Evolutionary conservation across 2,113 vertebrate species (phyloP).

Genomic region (Syngnathoides biaculeatus): DNA sequence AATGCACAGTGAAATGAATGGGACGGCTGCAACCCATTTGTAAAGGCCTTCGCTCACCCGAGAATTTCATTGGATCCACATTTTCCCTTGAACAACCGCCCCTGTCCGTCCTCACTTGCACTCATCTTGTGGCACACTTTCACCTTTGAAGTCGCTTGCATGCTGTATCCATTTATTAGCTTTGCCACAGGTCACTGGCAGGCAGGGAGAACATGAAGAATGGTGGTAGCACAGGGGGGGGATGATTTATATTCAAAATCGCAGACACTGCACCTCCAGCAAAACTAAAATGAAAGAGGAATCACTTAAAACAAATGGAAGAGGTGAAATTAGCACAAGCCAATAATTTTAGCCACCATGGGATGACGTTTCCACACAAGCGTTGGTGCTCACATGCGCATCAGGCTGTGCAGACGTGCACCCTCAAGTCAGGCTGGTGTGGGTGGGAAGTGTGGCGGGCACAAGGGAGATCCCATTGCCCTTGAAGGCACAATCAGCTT

Average conservation of each 20-base stretch:
- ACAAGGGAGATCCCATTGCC: conserved; percentile 21
- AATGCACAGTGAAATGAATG: conserved; percentile 40
- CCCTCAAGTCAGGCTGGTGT: conserved; percentile 22
- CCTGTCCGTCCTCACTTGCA: conserved; percentile 16
- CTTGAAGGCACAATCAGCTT: conserved; percentile 48
- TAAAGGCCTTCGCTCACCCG: conserved; percentile 33
- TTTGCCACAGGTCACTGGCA: conserved; percentile 47
- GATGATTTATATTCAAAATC: conserved; percentile 55
- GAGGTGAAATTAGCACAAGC: not conserved
- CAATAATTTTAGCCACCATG: conserved; percentile 27
- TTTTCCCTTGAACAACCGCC: conserved; percentile 26
- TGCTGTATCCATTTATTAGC: conserved; percentile 51
- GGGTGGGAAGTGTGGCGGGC: conserved; percentile 27
- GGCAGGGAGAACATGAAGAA: conserved; percentile 38
- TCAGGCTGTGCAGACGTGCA: conserved; percentile 7
- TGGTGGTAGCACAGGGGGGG: conserved; percentile 14
- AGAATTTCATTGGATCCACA: conserved; percentile 33
- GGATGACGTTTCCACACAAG: conserved; percentile 8
- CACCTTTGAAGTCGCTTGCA: conserved; percentile 63
- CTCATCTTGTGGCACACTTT: conserved; percentile 38
- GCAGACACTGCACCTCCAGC: conserved; percentile 48
- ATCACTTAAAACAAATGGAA: conserved; percentile 25
- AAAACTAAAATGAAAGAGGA: conserved; percentile 37
- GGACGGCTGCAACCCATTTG: conserved; percentile 34
- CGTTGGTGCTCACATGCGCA: conserved; percentile 16